phyloP scores from a whole-genome alignment of 2,888 invertebrate species.

The Horisme vitalbata region DNA sequence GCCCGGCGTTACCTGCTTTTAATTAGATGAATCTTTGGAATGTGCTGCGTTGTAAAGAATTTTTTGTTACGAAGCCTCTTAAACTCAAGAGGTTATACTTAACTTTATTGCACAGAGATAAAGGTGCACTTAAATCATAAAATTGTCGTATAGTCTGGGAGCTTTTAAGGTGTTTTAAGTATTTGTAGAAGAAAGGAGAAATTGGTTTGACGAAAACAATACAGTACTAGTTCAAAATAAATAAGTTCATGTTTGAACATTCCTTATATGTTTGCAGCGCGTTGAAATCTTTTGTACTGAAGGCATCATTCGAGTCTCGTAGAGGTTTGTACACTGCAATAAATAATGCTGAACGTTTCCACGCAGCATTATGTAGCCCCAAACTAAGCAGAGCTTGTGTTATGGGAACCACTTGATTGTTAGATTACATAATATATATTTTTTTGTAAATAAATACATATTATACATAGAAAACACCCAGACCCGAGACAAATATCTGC shows the following conservation, averaged over 20 bases:
- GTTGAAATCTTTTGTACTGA: constrained; percentile 59
- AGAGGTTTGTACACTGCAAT: background rate
- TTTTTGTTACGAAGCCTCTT: constrained; percentile 36
- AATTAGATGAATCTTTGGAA: constrained; percentile 60
- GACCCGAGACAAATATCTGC: too few species aligned
- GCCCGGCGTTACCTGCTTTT: constrained; percentile 47
- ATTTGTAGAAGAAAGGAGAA: background rate
- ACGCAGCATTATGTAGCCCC: too few species aligned
- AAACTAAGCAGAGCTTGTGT: too few species aligned
- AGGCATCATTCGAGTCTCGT: background rate
- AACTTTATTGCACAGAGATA: constrained; percentile 25
- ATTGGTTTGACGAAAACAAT: too few species aligned
- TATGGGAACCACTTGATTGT: too few species aligned
- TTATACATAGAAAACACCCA: too few species aligned
- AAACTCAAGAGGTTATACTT: constrained; percentile 23
- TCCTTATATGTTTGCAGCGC: constrained; percentile 41
- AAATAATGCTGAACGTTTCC: too few species aligned
- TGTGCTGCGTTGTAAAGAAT: constrained; percentile 52
- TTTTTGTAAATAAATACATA: too few species aligned
- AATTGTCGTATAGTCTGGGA: constrained; percentile 9
- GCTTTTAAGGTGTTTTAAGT: constrained; percentile 7
- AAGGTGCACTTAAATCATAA: constrained; percentile 19
- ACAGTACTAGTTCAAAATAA: too few species aligned
- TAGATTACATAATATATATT: too few species aligned
- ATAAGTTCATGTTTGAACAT: too few species aligned